Percentiles rank a stretch among this genome's conserved stretches.
These are phyloP conservation scores for Drosophila kambysellisi DNA, from an alignment of 2,888 invertebrate species.

Conservation along the genomic window DNA sequence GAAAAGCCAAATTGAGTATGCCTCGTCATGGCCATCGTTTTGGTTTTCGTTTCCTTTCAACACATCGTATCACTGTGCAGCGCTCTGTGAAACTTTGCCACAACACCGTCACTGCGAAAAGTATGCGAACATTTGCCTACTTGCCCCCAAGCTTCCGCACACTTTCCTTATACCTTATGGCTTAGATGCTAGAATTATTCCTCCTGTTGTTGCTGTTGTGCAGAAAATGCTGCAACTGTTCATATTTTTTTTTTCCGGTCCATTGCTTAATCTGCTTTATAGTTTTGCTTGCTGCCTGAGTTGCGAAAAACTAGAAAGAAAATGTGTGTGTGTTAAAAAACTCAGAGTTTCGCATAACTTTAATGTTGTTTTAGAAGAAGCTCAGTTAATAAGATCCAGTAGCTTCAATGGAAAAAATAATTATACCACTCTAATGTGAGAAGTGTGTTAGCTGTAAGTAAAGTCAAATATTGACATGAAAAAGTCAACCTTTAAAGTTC, in stretches of 20 bases:
- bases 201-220: constrained; percentile 16
- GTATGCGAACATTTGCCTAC: constrained; percentile 48
- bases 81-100: constrained; percentile 26
- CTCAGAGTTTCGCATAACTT: background rate
- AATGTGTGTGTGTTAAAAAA: background rate
- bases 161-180: constrained; percentile 9
- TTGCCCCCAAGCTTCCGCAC: constrained; percentile 39
- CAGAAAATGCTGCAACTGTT: constrained; percentile 29
- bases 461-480: constrained; percentile 37
- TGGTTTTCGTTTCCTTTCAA: constrained; percentile 7
- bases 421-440: constrained; percentile 11
- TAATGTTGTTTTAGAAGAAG: background rate
- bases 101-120: constrained; percentile 42
- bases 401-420: constrained; percentile 16
- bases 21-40: background rate
- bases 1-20: constrained; percentile 1
- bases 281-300: constrained; percentile 27
- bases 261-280: constrained; percentile 64
- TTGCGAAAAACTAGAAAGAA: constrained; percentile 14
- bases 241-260: constrained; percentile 52
- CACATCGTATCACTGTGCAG: constrained; percentile 31
- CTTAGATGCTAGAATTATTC: constrained; percentile 9
- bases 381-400: background rate
- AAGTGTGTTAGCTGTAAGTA: constrained; percentile 10
- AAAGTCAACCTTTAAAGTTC: constrained; percentile 44